Conservation (phyloP, 2,113 vertebrate species). For the Scatophagus argus region DNA sequence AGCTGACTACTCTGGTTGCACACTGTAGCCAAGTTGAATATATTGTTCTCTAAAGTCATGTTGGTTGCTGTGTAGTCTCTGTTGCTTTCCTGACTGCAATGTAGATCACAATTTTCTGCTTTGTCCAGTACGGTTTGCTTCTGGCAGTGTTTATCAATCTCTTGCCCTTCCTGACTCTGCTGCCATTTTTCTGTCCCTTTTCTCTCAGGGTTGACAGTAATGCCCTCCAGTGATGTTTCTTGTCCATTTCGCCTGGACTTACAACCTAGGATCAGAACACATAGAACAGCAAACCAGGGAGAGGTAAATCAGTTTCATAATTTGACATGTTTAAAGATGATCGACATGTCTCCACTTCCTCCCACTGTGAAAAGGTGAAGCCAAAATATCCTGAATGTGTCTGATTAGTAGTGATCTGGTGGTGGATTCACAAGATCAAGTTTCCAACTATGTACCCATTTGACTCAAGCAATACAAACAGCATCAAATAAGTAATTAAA, state of each 20-base stretch:
- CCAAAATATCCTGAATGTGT: too few relatives aligned
- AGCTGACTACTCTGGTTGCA: neutral
- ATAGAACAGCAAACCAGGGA: neutral
- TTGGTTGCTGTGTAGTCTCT: neutral
- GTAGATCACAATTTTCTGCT: neutral
- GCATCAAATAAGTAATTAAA: neutral
- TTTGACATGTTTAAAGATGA: too few relatives aligned
- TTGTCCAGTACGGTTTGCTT: neutral
- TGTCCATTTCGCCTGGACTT: neutral
- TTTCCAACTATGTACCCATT: too few relatives aligned
- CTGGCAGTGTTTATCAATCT: neutral
- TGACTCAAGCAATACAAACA: neutral
- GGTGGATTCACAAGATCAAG: too few relatives aligned
- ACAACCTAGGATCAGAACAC: slow-evolving; percentile 23
- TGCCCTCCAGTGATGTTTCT: neutral
- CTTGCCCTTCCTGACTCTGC: neutral
- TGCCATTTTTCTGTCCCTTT: neutral
- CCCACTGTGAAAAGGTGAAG: too few relatives aligned
- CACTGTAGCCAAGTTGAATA: neutral
- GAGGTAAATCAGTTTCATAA: neutral
- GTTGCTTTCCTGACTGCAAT: neutral
- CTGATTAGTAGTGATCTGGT: too few relatives aligned
- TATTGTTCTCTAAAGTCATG: neutral
- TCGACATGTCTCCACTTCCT: too few relatives aligned
- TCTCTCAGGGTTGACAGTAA: neutral